These are phyloP conservation scores for Macrosoma leucophasiata DNA, from an alignment of 2,888 invertebrate species.

Conservation along the genomic window DNA sequence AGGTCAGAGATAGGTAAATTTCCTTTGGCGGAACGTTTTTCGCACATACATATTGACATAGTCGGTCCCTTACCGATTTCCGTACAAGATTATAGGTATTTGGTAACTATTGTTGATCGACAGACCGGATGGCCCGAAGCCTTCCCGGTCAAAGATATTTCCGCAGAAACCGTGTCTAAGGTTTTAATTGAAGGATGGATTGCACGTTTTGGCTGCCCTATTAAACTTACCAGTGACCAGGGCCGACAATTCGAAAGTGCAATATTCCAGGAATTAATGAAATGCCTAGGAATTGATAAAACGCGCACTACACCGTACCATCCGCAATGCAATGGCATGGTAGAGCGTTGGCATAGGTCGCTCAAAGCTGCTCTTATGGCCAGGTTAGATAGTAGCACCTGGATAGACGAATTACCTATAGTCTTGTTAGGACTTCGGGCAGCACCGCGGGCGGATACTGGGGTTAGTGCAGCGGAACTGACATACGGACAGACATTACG, in stretches of 20 bases:
- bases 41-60: too few relatives aligned
- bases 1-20: too few relatives aligned
- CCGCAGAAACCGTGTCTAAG: too few relatives aligned
- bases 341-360: slow-evolving; percentile 26
- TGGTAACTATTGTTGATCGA: too few relatives aligned
- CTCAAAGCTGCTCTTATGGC: slow-evolving; percentile 25
- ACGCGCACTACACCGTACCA: too few relatives aligned
- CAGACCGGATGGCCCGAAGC: too few relatives aligned
- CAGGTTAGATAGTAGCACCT: slow-evolving; percentile 4
- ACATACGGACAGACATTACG: slow-evolving; percentile 26
- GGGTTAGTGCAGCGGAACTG: slow-evolving; percentile 29
- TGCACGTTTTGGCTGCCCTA: not conserved
- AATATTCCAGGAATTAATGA: not conserved
- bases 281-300: too few relatives aligned
- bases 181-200: not conserved
- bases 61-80: too few relatives aligned
- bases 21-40: too few relatives aligned
- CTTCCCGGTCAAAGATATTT: too few relatives aligned
- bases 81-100: too few relatives aligned
- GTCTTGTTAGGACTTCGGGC: slow-evolving; percentile 33
- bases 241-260: not conserved
- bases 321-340: too few relatives aligned
- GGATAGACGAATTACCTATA: slow-evolving; percentile 30
- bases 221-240: not conserved
- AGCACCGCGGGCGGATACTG: slow-evolving; percentile 20